A percentile compares a stretch with the other conserved stretches of the same genome.
Evolutionary conservation across 2,797 vertebrate species (phyloP).

Genomic region (Pangasius mekongensis): DNA sequence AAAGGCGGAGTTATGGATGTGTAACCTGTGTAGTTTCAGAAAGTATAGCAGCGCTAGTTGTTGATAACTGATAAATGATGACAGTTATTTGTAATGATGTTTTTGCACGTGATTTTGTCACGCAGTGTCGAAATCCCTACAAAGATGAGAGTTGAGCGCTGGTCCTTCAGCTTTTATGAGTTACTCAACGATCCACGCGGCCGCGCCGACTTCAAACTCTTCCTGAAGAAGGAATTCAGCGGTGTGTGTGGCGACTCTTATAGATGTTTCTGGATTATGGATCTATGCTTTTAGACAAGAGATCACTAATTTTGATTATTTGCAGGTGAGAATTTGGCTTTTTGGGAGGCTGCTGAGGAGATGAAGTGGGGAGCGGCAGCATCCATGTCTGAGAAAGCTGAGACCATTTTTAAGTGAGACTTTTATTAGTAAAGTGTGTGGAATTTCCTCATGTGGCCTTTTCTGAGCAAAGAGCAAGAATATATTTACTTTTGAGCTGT

Average conservation of each 20-base stretch:
- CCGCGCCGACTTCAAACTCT: conserved; percentile 89
- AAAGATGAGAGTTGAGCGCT: conserved; percentile 91
- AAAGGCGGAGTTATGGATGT: not conserved
- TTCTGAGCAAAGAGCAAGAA: not conserved
- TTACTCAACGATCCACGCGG: conserved; percentile 90
- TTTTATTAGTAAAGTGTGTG: not conserved
- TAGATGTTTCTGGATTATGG: not conserved
- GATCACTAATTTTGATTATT: not conserved
- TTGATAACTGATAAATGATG: not conserved
- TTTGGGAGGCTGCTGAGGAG: conserved; percentile 98
- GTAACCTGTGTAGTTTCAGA: not conserved
- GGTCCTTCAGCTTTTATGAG: conserved; percentile 94
- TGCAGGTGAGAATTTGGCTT: conserved; percentile 92
- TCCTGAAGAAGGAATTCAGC: conserved; percentile 97
- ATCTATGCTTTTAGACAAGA: not conserved
- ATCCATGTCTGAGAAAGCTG: conserved; percentile 88
- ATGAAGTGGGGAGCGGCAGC: conserved; percentile 89
- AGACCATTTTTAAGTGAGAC: conserved; percentile 91
- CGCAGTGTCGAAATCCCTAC: conserved; percentile 88
- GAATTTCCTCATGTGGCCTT: not conserved
- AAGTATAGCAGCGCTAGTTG: not conserved
- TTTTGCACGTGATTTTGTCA: not conserved
- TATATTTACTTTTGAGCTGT: not conserved
- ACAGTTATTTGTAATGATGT: not conserved
- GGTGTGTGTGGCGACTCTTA: conserved; percentile 72